Evolutionary conservation across 1,140 invertebrate genomes (phyloP), one percentile per base, ranked within the genome.

Genomic region (Oryctes rhinoceros): DNA sequence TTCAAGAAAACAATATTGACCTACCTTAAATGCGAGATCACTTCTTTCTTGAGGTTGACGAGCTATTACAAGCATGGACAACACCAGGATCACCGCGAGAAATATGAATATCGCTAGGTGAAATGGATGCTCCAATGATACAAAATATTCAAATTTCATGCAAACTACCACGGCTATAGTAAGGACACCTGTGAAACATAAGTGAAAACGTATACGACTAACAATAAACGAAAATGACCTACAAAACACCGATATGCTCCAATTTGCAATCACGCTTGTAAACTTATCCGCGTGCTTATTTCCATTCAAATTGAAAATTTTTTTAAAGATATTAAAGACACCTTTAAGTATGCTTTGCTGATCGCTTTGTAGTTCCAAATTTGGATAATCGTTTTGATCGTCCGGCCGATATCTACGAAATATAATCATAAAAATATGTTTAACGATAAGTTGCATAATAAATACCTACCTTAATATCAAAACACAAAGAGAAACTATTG

Each of bases 401-500:
- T 81, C 78, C 49, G 80, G 75, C 76, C 74, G 79, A 75, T 84
- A 84, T 71, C 83, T 84, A 30, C 37, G 59, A 71, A 76, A n/a
- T 76, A 39, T 1, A 76, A 44, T 20, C 3, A 11, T 18, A 24
- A 67, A 67, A 67, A 4, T 0, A 67, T 53, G 20, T 24, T 13
- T 9, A 18, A 13, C 18, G 13, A 62, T 5, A 62, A 62, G 7
- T 67, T 30, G 13, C 20, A 9, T 30, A 67, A 5, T 30, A 67
- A 24, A n/a, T 91, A 95, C 91, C 94, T 91, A 95, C 91, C 94
- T 92, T 1, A 98, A 89, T 81, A 98, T 91, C 11, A 98, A 90
- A 0, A 98, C 95, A 81, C 95, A 97, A 47, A 95, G 90, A 13
- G 96, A 94, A 0, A 98, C 97, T 59, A 98, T 94, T 10, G 96